phyloP scores from a whole-genome alignment of 2,113 vertebrate genomes.

The Gulo gulo region DNA sequence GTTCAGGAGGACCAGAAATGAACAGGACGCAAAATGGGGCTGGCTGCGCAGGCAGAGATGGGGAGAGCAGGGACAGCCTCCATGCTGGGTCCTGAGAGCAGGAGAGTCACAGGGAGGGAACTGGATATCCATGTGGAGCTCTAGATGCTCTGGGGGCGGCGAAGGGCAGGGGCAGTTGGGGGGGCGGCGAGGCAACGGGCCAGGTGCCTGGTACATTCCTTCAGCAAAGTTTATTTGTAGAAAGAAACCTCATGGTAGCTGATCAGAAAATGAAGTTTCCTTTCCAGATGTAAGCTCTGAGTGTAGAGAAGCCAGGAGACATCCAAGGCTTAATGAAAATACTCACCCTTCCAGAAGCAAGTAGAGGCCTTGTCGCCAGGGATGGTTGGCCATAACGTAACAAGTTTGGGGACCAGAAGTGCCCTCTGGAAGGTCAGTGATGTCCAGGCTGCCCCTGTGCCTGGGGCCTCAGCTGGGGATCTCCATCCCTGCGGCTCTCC shows the following conservation, averaged over 20 bases:
- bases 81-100: background rate
- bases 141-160: background rate
- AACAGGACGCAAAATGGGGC: background rate
- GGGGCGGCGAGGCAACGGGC: background rate
- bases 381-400: background rate
- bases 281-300: background rate
- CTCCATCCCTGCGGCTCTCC: background rate
- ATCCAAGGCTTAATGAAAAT: background rate
- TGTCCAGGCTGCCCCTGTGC: background rate
- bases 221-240: background rate
- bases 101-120: fast-evolving
- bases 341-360: background rate
- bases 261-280: background rate
- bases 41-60: background rate
- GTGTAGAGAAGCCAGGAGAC: background rate
- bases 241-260: background rate
- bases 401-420: background rate
- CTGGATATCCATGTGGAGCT: background rate
- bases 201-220: background rate
- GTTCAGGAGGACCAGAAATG: background rate
- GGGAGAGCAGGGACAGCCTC: background rate
- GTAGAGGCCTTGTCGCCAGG: background rate
- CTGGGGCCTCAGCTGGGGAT: fast-evolving
- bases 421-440: background rate
- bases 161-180: background rate